A percentile compares a stretch with the other conserved stretches of the same genome.
Conservation (phyloP, 2,113 vertebrate species). For the human region DNA sequence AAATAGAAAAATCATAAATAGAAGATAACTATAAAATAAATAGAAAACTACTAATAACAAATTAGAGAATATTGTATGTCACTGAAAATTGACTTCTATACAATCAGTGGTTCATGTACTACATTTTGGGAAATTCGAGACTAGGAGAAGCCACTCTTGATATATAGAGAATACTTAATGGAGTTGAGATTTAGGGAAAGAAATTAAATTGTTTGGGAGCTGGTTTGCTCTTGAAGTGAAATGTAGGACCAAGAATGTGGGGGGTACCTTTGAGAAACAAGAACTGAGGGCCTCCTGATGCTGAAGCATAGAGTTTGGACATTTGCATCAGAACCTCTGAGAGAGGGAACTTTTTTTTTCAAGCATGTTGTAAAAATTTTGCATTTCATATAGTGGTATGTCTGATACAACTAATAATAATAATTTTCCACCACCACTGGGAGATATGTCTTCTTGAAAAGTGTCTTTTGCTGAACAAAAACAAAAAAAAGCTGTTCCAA, state of each 20-base stretch:
- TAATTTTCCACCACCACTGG: background rate
- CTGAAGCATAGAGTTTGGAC: background rate
- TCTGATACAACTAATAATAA: background rate
- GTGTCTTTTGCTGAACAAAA: background rate
- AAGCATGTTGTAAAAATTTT: background rate
- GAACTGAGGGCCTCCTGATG: background rate
- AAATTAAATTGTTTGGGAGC: background rate
- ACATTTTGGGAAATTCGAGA: background rate
- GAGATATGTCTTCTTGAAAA: background rate
- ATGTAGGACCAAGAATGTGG: background rate
- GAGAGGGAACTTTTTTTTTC: background rate
- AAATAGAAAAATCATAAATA: background rate
- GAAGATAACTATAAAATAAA: background rate
- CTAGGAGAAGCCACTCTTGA: background rate
- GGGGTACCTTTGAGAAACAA: background rate
- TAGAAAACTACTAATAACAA: background rate
- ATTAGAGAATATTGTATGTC: background rate
- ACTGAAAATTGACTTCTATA: background rate
- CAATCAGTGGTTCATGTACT: background rate
- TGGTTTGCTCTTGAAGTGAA: background rate
- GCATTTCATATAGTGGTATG: background rate
- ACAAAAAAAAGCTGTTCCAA: background rate
- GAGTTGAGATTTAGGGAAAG: background rate
- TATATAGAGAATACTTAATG: background rate
- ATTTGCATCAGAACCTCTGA: background rate